These are phyloP conservation scores for Clinocottus analis DNA, from an alignment of 2,113 vertebrate species.

Conservation along the genomic window DNA sequence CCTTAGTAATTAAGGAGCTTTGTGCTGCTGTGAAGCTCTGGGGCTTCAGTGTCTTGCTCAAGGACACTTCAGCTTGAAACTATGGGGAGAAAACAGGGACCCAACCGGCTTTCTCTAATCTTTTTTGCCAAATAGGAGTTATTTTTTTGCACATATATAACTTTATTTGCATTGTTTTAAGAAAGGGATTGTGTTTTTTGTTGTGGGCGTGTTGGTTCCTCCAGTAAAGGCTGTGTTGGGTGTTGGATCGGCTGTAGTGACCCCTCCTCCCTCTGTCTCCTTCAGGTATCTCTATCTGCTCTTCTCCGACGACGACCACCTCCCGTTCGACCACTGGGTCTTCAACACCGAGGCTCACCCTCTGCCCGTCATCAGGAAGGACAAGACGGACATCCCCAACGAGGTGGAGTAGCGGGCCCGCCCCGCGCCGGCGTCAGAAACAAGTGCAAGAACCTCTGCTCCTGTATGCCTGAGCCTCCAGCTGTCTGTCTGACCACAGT, in stretches of 20 bases:
- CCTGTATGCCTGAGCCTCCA: constrained; percentile 71
- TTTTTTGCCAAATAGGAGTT: no score
- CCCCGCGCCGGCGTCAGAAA: not conserved
- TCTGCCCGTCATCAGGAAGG: constrained; percentile 88
- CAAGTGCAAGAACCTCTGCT: constrained; percentile 42
- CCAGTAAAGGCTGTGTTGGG: no score
- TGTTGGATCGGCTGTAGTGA: no score
- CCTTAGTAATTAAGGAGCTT: no score
- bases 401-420: constrained; percentile 73
- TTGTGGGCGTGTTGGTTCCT: not conserved
- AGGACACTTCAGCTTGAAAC: no score
- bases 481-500: constrained; percentile 45
- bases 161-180: no score
- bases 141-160: no score
- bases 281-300: constrained; percentile 93
- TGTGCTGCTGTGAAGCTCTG: no score
- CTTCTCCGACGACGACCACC: constrained; percentile 97
- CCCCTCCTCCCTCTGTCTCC: not conserved
- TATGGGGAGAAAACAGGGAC: no score
- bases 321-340: constrained; percentile 95
- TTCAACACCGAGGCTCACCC: constrained; percentile 98
- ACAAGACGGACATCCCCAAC: constrained; percentile 70
- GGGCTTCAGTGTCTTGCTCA: no score
- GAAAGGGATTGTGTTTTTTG: not conserved
- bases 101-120: no score